phyloP scores from a whole-genome alignment of 64 coral and sea anemone genomes.

The Montipora capricornis region DNA sequence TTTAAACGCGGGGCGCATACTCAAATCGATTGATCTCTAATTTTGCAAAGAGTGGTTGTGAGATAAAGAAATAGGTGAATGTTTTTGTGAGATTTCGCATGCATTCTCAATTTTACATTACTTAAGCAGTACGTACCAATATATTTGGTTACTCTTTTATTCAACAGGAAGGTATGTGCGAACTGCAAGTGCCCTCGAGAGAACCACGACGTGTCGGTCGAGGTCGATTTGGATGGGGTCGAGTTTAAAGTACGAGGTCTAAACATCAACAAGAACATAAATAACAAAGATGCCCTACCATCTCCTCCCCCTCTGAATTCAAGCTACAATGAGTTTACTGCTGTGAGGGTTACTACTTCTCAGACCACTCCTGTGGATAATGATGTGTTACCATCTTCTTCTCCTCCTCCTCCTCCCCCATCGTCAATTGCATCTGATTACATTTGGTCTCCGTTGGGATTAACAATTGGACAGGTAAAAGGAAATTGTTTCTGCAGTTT shows the following conservation, averaged over 20 bases:
- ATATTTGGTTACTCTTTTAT: neutral
- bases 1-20: no score
- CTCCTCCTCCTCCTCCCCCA: slow-evolving; percentile 62
- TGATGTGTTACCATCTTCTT: slow-evolving; percentile 17
- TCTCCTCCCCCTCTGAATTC: slow-evolving; percentile 63
- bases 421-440: slow-evolving; percentile 50
- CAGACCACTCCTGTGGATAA: slow-evolving; percentile 40
- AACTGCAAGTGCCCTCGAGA: slow-evolving; percentile 94
- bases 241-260: slow-evolving; percentile 83
- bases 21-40: no score
- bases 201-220: slow-evolving; percentile 73
- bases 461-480: slow-evolving; percentile 79
- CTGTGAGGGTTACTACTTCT: slow-evolving; percentile 23
- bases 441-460: slow-evolving; percentile 73
- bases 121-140: neutral
- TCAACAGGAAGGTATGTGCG: slow-evolving; percentile 77
- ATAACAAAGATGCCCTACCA: slow-evolving; percentile 73
- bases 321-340: slow-evolving; percentile 56
- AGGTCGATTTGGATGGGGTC: slow-evolving; percentile 70
- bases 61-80: no score
- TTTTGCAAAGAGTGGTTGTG: no score
- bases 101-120: no score
- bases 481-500: neutral
- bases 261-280: slow-evolving; percentile 60
- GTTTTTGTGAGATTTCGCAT: no score